A percentile compares a stretch with the other conserved stretches of the same genome.
Evolutionary conservation across 2,888 invertebrate genomes (phyloP).

Genomic region (Synanthedon formicaeformis): DNA sequence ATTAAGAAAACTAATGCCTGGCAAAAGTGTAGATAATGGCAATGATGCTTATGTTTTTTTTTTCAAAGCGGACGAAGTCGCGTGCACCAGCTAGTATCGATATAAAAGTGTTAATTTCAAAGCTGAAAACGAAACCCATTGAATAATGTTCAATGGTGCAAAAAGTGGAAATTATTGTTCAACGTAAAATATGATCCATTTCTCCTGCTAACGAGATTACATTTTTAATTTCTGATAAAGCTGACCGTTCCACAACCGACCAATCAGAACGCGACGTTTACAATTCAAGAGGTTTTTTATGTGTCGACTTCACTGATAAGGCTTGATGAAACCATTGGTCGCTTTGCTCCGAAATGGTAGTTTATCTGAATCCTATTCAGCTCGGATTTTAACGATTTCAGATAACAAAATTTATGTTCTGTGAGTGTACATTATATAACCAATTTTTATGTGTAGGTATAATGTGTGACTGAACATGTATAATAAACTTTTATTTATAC

Average conservation of each 20-base stretch:
- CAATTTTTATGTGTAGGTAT: background rate
- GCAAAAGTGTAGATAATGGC: too few species aligned
- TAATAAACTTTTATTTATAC: too few species aligned
- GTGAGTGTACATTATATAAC: background rate
- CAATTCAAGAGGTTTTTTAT: constrained; percentile 54
- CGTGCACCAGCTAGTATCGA: too few species aligned
- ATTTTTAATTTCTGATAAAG: constrained; percentile 45
- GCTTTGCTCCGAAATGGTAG: constrained; percentile 56
- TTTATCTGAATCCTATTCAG: constrained; percentile 46
- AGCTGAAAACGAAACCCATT: too few species aligned
- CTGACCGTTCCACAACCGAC: constrained; percentile 16
- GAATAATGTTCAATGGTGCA: too few species aligned
- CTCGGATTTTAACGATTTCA: constrained; percentile 20
- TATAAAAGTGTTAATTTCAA: too few species aligned
- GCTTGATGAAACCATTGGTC: constrained; percentile 47
- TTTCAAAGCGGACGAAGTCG: too few species aligned
- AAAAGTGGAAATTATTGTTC: too few species aligned
- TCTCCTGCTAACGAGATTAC: constrained; percentile 38
- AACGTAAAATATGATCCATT: constrained; percentile 34
- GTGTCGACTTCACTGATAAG: constrained; percentile 46
- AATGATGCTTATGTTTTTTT: too few species aligned
- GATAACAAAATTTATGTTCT: background rate
- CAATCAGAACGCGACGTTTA: constrained; percentile 47
- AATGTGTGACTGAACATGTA: background rate
- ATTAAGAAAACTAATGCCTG: too few species aligned